Conservation (phyloP, 2,797 vertebrate species). For the Apogon talboti region DNA sequence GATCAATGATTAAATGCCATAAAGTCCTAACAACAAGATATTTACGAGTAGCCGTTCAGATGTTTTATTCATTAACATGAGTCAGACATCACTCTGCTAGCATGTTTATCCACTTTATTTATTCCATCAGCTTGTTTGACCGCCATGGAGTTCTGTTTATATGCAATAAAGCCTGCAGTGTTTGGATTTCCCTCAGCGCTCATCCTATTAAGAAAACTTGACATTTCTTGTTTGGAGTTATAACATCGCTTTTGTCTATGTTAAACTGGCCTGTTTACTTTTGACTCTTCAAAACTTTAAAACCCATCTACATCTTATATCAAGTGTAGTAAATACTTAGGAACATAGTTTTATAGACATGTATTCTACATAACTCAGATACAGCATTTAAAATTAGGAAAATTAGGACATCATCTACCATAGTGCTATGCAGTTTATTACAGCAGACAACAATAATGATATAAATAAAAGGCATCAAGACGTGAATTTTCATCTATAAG, state of each 20-base stretch:
- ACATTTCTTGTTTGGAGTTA: slow-evolving; percentile 50
- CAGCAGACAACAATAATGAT: too few relatives aligned
- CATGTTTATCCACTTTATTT: slow-evolving; percentile 61
- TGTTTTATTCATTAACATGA: slow-evolving; percentile 28
- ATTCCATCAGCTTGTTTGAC: slow-evolving; percentile 55
- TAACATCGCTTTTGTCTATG: slow-evolving; percentile 45
- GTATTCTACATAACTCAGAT: too few relatives aligned
- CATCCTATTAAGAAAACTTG: slow-evolving; percentile 33
- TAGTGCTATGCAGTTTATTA: too few relatives aligned
- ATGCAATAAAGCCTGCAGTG: slow-evolving; percentile 51
- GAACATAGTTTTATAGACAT: too few relatives aligned
- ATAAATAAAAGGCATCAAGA: too few relatives aligned
- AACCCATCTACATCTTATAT: too few relatives aligned
- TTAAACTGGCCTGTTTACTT: slow-evolving; percentile 32
- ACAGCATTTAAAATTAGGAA: too few relatives aligned
- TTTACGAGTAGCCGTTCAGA: slow-evolving; percentile 42
- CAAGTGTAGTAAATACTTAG: too few relatives aligned
- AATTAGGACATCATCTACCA: too few relatives aligned
- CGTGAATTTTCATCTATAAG: too few relatives aligned
- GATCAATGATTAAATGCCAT: slow-evolving; percentile 32
- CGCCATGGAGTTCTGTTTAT: slow-evolving; percentile 53
- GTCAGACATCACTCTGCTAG: slow-evolving; percentile 22
- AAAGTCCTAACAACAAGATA: slow-evolving; percentile 20
- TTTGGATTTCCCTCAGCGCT: slow-evolving; percentile 47
- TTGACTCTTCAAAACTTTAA: slow-evolving; percentile 17